Percentiles rank a stretch among this genome's conserved stretches.
phyloP scores from a whole-genome alignment of 2,888 invertebrate species.

The Liodrosophila aerea region DNA sequence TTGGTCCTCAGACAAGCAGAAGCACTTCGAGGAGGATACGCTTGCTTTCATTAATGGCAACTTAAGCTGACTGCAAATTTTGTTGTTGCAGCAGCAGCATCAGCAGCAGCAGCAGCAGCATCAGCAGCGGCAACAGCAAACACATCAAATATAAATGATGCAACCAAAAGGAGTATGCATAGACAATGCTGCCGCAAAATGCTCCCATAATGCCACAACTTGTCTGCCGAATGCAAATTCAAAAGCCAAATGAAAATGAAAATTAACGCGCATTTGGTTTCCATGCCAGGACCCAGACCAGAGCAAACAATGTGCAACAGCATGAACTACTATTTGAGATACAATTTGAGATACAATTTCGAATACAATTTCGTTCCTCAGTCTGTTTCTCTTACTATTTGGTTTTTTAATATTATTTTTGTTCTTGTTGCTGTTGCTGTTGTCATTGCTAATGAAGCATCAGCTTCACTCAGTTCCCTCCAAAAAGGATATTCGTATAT shows the following conservation, averaged over 20 bases:
- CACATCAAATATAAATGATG: conserved; percentile 57
- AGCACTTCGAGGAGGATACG: conserved; percentile 11
- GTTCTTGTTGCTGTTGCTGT: conserved; percentile 15
- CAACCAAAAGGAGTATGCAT: conserved; percentile 17
- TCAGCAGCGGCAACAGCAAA: conserved; percentile 5
- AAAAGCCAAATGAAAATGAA: conserved; percentile 53
- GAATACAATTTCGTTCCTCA: neutral
- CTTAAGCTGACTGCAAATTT: conserved; percentile 55
- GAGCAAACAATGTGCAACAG: conserved; percentile 20
- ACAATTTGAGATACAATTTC: conserved; percentile 24
- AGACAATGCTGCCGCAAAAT: conserved; percentile 14
- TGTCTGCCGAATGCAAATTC: conserved; percentile 48
- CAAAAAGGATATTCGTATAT: neutral
- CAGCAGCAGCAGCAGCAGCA: neutral
- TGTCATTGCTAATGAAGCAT: conserved; percentile 62
- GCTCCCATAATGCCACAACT: conserved; percentile 26
- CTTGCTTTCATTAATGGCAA: conserved; percentile 55
- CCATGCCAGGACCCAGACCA: conserved; percentile 12
- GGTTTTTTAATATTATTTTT: conserved; percentile 6
- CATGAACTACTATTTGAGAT: conserved; percentile 30
- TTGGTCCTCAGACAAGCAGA: neutral
- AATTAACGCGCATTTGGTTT: conserved; percentile 49
- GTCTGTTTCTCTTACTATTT: no score
- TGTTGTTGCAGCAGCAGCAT: conserved; percentile 20
- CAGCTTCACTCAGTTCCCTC: neutral